A percentile compares a stretch with the other conserved stretches of the same genome.
These are phyloP conservation scores for Dryoscopus gambensis DNA, from an alignment of 2,113 vertebrate species.

Conservation along the genomic window DNA sequence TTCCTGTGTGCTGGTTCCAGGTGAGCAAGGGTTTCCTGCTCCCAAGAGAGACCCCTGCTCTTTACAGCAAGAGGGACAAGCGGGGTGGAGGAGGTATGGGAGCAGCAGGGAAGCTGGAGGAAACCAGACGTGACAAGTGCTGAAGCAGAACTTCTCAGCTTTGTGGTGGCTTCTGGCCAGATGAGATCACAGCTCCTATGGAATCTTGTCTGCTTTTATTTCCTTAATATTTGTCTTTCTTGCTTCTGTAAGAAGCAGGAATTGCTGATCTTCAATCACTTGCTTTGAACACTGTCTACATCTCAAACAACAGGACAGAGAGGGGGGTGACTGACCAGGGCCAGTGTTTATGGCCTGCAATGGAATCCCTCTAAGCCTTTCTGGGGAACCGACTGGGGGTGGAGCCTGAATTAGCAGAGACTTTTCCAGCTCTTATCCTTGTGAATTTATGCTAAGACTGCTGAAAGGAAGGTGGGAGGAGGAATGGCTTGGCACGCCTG, in stretches of 20 bases:
- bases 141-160: conserved; percentile 26
- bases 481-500: background rate
- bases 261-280: background rate
- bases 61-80: background rate
- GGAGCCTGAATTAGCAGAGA: background rate
- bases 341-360: background rate
- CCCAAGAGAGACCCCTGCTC: background rate
- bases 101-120: background rate
- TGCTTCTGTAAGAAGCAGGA: background rate
- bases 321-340: background rate
- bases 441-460: background rate
- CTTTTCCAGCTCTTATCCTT: background rate
- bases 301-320: background rate
- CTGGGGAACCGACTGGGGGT: background rate
- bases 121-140: conserved; percentile 12
- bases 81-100: background rate
- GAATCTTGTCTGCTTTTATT: conserved; percentile 44
- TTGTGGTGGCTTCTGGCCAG: background rate
- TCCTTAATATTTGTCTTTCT: conserved; percentile 1
- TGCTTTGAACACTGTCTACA: background rate
- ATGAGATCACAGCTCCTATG: conserved; percentile 31
- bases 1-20: background rate
- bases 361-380: background rate
- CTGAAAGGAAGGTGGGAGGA: background rate
- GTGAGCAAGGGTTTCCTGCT: background rate